Evolutionary conservation across 1,140 invertebrate genomes (phyloP).

Genomic region (Plodia interpunctella): DNA sequence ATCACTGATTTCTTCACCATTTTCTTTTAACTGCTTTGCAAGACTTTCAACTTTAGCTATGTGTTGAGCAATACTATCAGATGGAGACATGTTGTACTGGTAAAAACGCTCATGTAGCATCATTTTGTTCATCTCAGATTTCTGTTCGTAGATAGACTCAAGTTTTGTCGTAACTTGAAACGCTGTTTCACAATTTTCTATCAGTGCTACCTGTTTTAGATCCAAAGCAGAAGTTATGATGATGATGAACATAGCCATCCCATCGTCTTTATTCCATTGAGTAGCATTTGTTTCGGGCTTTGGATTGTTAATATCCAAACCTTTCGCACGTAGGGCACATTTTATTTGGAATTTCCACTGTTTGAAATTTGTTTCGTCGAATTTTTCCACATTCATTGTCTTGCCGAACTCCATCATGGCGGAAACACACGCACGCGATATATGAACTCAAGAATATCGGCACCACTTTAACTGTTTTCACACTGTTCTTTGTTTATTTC

Average conservation of each 20-base stretch:
- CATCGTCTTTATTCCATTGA: conserved; percentile 8
- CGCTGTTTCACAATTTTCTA: conserved; percentile 23
- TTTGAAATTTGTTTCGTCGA: conserved; percentile 34
- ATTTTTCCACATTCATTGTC: conserved; percentile 31
- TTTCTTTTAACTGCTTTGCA: conserved; percentile 47
- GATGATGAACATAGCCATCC: conserved; percentile 5
- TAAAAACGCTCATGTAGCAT: conserved; percentile 52
- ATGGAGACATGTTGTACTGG: conserved; percentile 41
- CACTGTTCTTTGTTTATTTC: too few species aligned
- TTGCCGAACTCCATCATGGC: not conserved
- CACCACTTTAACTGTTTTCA: too few species aligned
- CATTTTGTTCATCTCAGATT: conserved; percentile 47
- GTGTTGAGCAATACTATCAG: conserved; percentile 45
- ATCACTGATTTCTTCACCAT: conserved; percentile 45
- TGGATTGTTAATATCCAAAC: conserved; percentile 18
- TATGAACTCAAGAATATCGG: too few species aligned
- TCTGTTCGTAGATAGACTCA: conserved; percentile 47
- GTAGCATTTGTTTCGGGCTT: conserved; percentile 11
- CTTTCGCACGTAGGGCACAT: conserved; percentile 33
- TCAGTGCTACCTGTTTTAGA: conserved; percentile 14
- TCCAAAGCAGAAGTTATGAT: conserved; percentile 11
- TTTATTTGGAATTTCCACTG: conserved; percentile 41
- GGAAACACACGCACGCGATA: not conserved
- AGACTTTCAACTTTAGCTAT: conserved; percentile 52
- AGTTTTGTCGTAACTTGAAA: conserved; percentile 42